Percentiles rank a stretch among this genome's conserved stretches.
Conservation (phyloP, 2,797 vertebrate genomes). For the Xenentodon cancila region DNA sequence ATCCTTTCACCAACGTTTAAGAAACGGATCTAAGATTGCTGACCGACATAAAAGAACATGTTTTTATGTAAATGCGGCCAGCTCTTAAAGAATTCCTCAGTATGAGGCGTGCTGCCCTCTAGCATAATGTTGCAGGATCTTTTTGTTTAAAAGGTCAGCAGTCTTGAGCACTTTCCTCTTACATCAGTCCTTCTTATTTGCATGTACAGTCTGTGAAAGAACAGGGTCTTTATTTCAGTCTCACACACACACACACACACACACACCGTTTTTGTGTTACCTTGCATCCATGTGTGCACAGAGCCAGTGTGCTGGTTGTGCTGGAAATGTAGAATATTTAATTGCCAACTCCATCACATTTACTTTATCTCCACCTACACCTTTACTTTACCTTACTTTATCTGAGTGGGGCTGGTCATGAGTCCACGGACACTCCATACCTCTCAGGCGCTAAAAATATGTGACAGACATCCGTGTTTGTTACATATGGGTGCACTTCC, state of each 20-base stretch:
- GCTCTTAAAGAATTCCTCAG: slow-evolving; percentile 24
- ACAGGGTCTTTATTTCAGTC: slow-evolving; percentile 35
- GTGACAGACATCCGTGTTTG: background rate
- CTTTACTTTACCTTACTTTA: too few species aligned
- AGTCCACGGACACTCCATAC: slow-evolving; percentile 30
- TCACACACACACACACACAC: slow-evolving; percentile 25
- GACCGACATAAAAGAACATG: slow-evolving; percentile 9
- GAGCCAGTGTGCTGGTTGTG: slow-evolving; percentile 1
- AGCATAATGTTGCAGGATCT: slow-evolving; percentile 14
- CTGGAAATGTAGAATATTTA: slow-evolving; percentile 58
- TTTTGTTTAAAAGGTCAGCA: slow-evolving; percentile 73
- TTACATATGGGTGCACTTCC: slow-evolving; percentile 26
- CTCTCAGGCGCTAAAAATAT: slow-evolving; percentile 32
- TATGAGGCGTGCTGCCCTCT: slow-evolving; percentile 20
- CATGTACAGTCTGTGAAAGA: slow-evolving; percentile 45
- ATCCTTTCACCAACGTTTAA: slow-evolving; percentile 7
- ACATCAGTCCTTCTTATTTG: slow-evolving; percentile 44
- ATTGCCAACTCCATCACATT: slow-evolving; percentile 70
- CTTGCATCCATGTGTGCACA: background rate
- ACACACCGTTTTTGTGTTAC: slow-evolving; percentile 18
- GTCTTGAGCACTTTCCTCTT: slow-evolving; percentile 39
- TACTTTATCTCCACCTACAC: slow-evolving; percentile 54
- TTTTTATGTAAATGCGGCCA: slow-evolving; percentile 31
- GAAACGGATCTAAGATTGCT: background rate
- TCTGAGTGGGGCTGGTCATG: slow-evolving; percentile 37